Evolutionary conservation across 1,140 invertebrate species (phyloP).

Genomic region (Microvelia longipes): DNA sequence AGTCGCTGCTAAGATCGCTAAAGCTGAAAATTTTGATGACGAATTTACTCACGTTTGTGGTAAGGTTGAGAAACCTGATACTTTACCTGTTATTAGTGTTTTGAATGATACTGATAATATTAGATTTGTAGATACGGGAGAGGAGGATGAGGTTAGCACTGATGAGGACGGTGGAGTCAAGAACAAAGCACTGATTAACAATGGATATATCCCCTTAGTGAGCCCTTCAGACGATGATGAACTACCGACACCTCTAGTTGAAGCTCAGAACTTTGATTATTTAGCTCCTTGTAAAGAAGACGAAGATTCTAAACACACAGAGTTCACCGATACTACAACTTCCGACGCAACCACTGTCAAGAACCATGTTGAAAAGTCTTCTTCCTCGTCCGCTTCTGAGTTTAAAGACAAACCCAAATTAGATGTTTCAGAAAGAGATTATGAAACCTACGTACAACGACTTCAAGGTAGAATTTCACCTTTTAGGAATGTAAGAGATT

Average conservation of each 20-base stretch:
- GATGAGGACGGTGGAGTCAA: conserved; percentile 26
- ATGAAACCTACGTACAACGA: conserved; percentile 47
- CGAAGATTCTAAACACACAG: conserved; percentile 19
- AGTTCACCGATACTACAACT: conserved; percentile 23
- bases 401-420: neutral
- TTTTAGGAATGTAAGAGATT: conserved; percentile 52
- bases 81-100: conserved; percentile 15
- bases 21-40: conserved; percentile 28
- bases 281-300: conserved; percentile 20
- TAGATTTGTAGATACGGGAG: conserved; percentile 59
- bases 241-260: conserved; percentile 16
- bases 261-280: conserved; percentile 8
- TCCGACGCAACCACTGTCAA: conserved; percentile 25
- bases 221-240: conserved; percentile 29
- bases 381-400: conserved; percentile 8
- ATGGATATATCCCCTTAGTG: conserved; percentile 52
- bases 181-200: conserved; percentile 39
- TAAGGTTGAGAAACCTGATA: conserved; percentile 18
- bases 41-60: conserved; percentile 32
- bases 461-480: conserved; percentile 52
- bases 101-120: conserved; percentile 36
- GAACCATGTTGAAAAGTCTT: conserved; percentile 14
- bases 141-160: conserved; percentile 31
- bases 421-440: conserved; percentile 24
- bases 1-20: conserved; percentile 26